Evolutionary conservation across 2,888 invertebrate species (phyloP).

Genomic region (Hemistola chrysoprasaria): DNA sequence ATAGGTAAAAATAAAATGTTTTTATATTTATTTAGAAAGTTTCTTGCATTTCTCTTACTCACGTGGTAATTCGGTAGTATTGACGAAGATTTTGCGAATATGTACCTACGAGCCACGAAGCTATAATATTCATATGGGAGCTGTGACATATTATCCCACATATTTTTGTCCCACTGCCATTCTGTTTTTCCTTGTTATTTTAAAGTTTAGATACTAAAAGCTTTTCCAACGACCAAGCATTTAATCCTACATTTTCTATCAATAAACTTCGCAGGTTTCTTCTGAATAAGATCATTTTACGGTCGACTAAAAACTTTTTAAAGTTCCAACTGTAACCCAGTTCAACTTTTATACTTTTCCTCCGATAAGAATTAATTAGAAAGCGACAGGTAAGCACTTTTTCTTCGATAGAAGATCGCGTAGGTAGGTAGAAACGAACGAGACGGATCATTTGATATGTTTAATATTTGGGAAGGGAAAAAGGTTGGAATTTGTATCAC

Average conservation of each 20-base stretch:
- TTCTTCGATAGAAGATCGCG: neutral
- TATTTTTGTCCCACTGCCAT: too few relatives aligned
- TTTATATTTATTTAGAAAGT: too few relatives aligned
- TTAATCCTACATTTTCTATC: neutral
- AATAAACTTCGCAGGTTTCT: conserved; percentile 11
- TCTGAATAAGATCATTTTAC: conserved; percentile 15
- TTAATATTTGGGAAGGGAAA: conserved; percentile 15
- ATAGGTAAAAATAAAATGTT: too few relatives aligned
- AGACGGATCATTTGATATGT: conserved; percentile 6
- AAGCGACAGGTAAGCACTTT: conserved; percentile 10
- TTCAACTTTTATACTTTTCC: conserved; percentile 6
- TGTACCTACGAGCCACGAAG: too few relatives aligned
- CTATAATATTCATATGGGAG: too few relatives aligned
- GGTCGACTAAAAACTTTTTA: conserved; percentile 15
- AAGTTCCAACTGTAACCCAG: conserved; percentile 11
- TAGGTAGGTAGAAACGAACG: neutral
- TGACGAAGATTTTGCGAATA: too few relatives aligned
- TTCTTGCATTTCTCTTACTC: too few relatives aligned
- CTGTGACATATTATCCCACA: too few relatives aligned
- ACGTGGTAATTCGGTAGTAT: too few relatives aligned
- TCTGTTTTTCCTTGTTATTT: too few relatives aligned
- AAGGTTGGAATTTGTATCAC: conserved; percentile 30
- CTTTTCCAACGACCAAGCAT: too few relatives aligned
- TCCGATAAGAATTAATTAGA: conserved; percentile 13
- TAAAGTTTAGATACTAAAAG: too few relatives aligned